Base-by-base conservation (phyloP, 2,797 vertebrate genomes). In the Eleutherodactylus coqui region DNA sequence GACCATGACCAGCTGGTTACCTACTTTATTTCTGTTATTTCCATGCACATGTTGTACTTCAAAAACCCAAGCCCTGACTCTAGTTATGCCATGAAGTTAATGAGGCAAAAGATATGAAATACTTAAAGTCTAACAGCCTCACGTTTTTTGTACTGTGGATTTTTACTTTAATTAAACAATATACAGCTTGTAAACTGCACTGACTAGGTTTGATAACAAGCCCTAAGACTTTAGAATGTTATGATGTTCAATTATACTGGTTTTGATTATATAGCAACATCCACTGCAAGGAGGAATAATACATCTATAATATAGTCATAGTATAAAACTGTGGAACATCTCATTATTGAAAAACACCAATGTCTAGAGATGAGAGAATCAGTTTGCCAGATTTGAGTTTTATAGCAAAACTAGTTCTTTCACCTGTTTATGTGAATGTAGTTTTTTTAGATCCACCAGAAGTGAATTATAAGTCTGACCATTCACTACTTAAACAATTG, bases 71-170 rank as follows among this genome's bases (percentile, higher is more conserved):
- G 70, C 72, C 41, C 53, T 84, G 41, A 17, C 43, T 64, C 29
- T 64, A 62, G 41, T 67, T 64, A 55, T 67, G 51, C 49, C 47
- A 85, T 79, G 13, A 85, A 85, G 62, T 84, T 85, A 85, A 85
- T 85, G 76, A 85, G 77, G 77, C 51, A 85, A 62, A 43, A 45
- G 43, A 81, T 79, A 79, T 73, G 32, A 85, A 85, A 73, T 77
- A n/a, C 47, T 72, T 60, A 47, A 9, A 32, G 16, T 64, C 24
- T 64, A 76, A 84, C 55, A 84, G 55, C 27, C 17, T 9, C 47
- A 34, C 51, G 79, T 70, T 79, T 79, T 34, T 16, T 73, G 47
- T 60, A 58, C 7, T 70, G 69, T 51, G 29, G 69, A 85, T 80
- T 85, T 80, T 62, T 34, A 75, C 49, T 80, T 73, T 75, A 75